Evolutionary conservation across 1,140 invertebrate species (phyloP).

Genomic region (Adelges cooleyi): DNA sequence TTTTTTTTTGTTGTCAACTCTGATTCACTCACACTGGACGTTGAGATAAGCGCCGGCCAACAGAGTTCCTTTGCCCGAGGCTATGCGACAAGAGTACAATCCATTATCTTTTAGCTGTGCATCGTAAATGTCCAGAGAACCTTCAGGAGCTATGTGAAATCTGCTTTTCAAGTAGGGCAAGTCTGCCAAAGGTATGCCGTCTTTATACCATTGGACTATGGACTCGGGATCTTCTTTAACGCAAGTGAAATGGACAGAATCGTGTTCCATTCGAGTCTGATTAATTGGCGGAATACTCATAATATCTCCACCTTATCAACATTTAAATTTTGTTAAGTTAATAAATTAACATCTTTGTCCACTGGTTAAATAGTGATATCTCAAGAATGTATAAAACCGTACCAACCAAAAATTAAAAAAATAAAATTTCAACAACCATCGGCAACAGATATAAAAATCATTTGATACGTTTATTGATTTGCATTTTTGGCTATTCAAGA

Average conservation of each 20-base stretch:
- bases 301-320: conserved; percentile 71
- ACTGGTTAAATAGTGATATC: no score
- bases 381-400: no score
- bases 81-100: conserved; percentile 78
- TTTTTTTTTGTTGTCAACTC: background rate
- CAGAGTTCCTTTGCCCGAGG: conserved; percentile 65
- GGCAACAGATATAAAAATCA: no score
- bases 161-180: conserved; percentile 52
- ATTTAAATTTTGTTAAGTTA: no score
- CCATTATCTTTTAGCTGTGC: conserved; percentile 72
- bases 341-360: no score
- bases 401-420: no score
- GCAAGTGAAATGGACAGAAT: conserved; percentile 70
- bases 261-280: conserved; percentile 73
- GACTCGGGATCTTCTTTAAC: conserved; percentile 52
- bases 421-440: no score
- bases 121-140: conserved; percentile 61
- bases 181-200: conserved; percentile 48
- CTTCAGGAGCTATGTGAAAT: conserved; percentile 49
- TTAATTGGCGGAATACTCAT: conserved; percentile 77
- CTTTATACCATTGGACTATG: conserved; percentile 59
- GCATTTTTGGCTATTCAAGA: no score
- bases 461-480: no score
- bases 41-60: conserved; percentile 80
- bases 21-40: conserved; percentile 74